These are phyloP conservation scores for Oryzias melastigma DNA, from an alignment of 2,113 vertebrate species.

Conservation along the genomic window DNA sequence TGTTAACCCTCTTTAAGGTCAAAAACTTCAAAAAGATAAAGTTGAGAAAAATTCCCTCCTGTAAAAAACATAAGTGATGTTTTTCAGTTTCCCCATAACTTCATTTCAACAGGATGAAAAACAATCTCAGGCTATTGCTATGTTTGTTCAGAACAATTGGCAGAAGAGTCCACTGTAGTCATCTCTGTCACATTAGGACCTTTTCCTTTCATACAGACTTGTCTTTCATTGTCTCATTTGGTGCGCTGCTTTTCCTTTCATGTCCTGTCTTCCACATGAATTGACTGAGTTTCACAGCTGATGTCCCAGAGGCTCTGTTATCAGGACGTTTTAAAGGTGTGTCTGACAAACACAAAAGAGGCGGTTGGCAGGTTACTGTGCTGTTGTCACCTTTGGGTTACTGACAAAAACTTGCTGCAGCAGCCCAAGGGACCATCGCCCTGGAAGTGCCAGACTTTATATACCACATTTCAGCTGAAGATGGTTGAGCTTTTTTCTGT, in stretches of 20 bases:
- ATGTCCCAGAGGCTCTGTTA: slow-evolving; percentile 43
- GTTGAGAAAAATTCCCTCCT: background rate
- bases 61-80: slow-evolving; percentile 2
- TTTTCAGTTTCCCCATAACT: slow-evolving; percentile 8
- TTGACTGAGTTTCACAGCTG: slow-evolving; percentile 37
- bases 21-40: background rate
- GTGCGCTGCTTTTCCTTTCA: slow-evolving; percentile 34
- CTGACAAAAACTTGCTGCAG: slow-evolving; percentile 20
- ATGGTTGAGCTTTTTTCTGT: background rate
- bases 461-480: slow-evolving; percentile 16
- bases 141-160: slow-evolving; percentile 9
- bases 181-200: slow-evolving; percentile 34
- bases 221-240: slow-evolving; percentile 44
- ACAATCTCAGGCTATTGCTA: background rate
- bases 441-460: background rate
- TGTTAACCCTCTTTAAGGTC: too few relatives aligned
- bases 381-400: slow-evolving; percentile 46
- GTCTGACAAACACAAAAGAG: slow-evolving; percentile 43
- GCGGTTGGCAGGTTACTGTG: slow-evolving; percentile 24
- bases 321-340: slow-evolving; percentile 39
- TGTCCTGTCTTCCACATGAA: slow-evolving; percentile 41
- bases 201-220: slow-evolving; percentile 38
- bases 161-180: slow-evolving; percentile 22
- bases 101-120: slow-evolving; percentile 25
- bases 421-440: slow-evolving; percentile 9